Evolutionary conservation across 2,888 invertebrate species (phyloP), one percentile per base, ranked within the genome.

Genomic region (Miltochrista miniata): DNA sequence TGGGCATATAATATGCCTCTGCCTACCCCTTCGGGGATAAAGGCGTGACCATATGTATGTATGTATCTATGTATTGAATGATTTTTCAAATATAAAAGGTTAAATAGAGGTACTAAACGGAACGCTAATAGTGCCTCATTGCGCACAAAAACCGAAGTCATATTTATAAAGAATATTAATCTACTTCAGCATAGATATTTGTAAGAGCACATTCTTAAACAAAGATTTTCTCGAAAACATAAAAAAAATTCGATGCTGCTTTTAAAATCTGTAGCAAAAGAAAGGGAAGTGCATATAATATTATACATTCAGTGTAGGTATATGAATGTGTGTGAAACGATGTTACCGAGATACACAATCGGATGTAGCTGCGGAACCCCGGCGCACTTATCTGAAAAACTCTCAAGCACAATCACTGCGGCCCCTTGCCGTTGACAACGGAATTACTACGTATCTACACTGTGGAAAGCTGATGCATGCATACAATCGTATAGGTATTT

Each of bases 331-430:
- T 70, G 63, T 70, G 65, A 69, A 59, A 62, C 64, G 67, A 71
- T 62, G 64, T 65, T 51, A 54, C 57, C 41, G 65, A 76, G 78
- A 77, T 79, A 74, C 74, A 74, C 57, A 59, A 50, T 56, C 73
- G 76, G 77, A 79, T 68, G 76, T 65, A 57, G 50, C 68, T 60
- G 38, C 56, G 61, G 60, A 61, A 59, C 37, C 51, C 45, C 33
- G 35, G 55, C 35, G 54, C 55, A 62, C 59, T 64, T 64, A 64
- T 68, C 56, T 64, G 51, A 56, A 70, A 70, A 64, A 64, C 64
- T 48, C 35, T 49, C 50, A 47, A 41, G 49, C 34, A 48, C 42
- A 54, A 51, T 49, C 55, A 54, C 44, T 43, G 45, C 41, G 46
- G 36, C 35, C 50, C 51, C 45, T 41, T 48, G 49, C 33, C 42